Percentiles rank a stretch among this genome's conserved stretches.
phyloP scores from a whole-genome alignment of 2,888 invertebrate species.

The Tribolium freemani region DNA sequence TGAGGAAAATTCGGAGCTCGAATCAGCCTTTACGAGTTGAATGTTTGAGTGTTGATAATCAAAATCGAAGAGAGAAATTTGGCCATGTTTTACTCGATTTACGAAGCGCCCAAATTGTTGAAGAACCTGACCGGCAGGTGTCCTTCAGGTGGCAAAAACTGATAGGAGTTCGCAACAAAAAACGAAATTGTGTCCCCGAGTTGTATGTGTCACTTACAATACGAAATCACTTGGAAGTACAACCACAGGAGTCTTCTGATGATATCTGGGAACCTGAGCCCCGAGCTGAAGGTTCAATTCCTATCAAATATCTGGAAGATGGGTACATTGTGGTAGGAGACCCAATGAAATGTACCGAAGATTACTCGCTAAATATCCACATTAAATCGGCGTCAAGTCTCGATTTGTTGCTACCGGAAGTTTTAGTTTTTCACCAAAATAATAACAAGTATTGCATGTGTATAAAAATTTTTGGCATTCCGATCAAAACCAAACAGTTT shows the following conservation, averaged over 20 bases:
- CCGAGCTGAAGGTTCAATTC: slow-evolving; percentile 52
- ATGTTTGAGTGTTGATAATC: slow-evolving; percentile 72
- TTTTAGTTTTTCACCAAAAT: slow-evolving; percentile 59
- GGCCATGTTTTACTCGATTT: slow-evolving; percentile 80
- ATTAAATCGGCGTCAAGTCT: slow-evolving; percentile 73
- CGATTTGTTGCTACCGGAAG: slow-evolving; percentile 68
- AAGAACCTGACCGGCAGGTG: slow-evolving; percentile 68
- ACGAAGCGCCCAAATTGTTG: slow-evolving; percentile 78
- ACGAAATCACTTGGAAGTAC: slow-evolving; percentile 71
- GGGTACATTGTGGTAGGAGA: slow-evolving; percentile 72
- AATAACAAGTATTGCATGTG: slow-evolving; percentile 60
- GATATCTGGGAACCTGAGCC: slow-evolving; percentile 54
- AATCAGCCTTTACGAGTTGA: slow-evolving; percentile 83
- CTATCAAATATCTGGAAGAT: slow-evolving; percentile 70
- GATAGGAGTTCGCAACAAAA: slow-evolving; percentile 68
- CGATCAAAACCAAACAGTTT: slow-evolving; percentile 64
- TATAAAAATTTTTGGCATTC: slow-evolving; percentile 63
- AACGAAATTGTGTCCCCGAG: slow-evolving; percentile 72
- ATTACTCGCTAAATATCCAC: slow-evolving; percentile 72
- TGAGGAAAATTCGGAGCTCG: slow-evolving; percentile 80
- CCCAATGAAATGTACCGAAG: slow-evolving; percentile 57
- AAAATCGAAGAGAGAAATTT: slow-evolving; percentile 74
- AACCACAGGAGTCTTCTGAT: slow-evolving; percentile 52
- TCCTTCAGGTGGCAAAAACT: slow-evolving; percentile 76
- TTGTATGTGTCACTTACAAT: slow-evolving; percentile 73